Evolutionary conservation across 2,113 vertebrate species (phyloP).

Genomic region (Eidolon helvum): DNA sequence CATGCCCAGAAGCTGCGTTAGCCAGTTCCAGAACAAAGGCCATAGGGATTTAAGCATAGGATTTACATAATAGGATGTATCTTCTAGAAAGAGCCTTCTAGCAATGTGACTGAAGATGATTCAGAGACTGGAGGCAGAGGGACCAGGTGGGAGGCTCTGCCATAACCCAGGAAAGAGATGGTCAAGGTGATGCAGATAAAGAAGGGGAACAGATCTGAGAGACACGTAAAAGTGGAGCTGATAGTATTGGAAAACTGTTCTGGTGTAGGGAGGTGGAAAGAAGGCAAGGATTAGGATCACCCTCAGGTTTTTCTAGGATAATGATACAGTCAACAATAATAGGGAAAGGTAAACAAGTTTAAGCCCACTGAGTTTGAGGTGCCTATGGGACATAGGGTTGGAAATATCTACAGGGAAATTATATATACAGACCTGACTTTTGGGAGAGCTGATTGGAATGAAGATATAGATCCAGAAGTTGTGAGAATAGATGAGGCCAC

Average conservation of each 20-base stretch:
- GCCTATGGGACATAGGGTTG: not conserved
- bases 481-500: not conserved
- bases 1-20: not conserved
- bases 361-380: not conserved
- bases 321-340: not conserved
- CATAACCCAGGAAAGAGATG: not conserved
- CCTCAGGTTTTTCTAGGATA: not conserved
- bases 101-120: not conserved
- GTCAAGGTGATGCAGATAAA: not conserved
- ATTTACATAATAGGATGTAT: not conserved
- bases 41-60: not conserved
- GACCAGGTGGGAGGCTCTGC: not conserved
- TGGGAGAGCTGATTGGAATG: not conserved
- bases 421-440: not conserved
- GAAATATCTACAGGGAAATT: not conserved
- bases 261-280: not conserved
- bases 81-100: not conserved
- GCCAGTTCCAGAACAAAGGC: not conserved
- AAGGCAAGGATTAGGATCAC: not conserved
- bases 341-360: not conserved
- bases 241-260: not conserved
- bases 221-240: not conserved
- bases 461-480: not conserved
- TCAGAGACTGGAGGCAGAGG: not conserved
- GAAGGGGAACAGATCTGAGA: not conserved